Evolutionary conservation across 2,888 invertebrate genomes (phyloP).

Genomic region (Hydriomena furcata): DNA sequence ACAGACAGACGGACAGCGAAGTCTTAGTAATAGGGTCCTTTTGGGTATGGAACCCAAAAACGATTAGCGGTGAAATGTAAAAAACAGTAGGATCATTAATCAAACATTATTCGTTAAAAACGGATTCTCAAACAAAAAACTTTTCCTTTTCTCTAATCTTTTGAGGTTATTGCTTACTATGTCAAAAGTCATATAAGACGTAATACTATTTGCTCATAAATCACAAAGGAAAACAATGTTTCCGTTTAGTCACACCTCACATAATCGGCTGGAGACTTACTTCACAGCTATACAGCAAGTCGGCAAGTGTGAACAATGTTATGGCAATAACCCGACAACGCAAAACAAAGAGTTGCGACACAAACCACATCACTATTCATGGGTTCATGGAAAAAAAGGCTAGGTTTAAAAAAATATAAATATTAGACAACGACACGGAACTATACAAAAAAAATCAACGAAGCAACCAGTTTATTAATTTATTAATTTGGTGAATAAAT

Average conservation of each 20-base stretch:
- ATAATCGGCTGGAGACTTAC: constrained; percentile 24
- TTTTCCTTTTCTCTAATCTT: neutral
- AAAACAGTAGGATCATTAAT: too few species aligned
- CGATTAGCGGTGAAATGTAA: too few species aligned
- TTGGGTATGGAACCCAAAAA: too few species aligned
- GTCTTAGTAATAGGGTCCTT: too few species aligned
- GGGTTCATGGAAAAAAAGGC: neutral
- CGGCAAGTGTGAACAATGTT: constrained; percentile 21
- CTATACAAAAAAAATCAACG: too few species aligned
- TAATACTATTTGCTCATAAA: constrained; percentile 22
- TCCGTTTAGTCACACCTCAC: constrained; percentile 30
- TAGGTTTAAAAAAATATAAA: too few species aligned
- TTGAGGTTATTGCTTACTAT: neutral
- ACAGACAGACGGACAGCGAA: too few species aligned
- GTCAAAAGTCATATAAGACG: constrained; percentile 13
- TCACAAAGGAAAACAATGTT: constrained; percentile 24
- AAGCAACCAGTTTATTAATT: too few species aligned
- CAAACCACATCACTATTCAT: constrained; percentile 24
- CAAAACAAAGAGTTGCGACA: constrained; percentile 26
- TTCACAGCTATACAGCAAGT: constrained; percentile 19
- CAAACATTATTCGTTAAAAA: too few species aligned
- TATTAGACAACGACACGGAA: too few species aligned
- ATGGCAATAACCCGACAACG: constrained; percentile 27
- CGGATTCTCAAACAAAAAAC: neutral
- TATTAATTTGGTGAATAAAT: too few species aligned